Conservation (phyloP, 53 echinoderm and acorn worm species). For the Luidia sarsii region DNA sequence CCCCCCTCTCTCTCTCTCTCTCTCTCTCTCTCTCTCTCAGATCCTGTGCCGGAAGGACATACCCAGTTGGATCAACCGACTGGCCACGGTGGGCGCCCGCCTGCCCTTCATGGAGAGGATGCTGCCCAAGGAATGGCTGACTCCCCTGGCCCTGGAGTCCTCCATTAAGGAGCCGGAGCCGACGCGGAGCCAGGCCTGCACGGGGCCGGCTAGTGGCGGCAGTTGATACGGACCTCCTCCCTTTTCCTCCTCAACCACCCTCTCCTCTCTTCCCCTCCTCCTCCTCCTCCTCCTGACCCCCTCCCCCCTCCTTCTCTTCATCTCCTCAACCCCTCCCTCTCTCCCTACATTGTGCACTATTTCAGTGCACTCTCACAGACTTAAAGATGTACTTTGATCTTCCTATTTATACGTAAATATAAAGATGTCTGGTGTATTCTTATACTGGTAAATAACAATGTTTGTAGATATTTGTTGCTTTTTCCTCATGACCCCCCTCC, state of each 20-base stretch:
- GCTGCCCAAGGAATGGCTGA: slow-evolving; percentile 97
- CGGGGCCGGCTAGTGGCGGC: slow-evolving; percentile 6
- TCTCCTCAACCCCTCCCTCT: no score
- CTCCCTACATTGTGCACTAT: no score
- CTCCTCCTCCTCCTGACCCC: no score
- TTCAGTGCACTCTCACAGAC: no score
- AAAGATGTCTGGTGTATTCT: no score
- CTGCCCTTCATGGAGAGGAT: slow-evolving; percentile 95
- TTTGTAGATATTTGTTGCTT: no score
- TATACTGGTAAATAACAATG: no score
- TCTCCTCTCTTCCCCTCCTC: no score
- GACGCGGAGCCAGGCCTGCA: slow-evolving; percentile 8
- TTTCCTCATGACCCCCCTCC: no score
- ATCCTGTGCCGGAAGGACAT: slow-evolving; percentile 93
- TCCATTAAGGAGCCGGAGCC: slow-evolving; percentile 64
- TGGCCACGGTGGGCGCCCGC: slow-evolving; percentile 90
- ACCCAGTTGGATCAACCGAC: slow-evolving; percentile 94
- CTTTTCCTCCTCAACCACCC: neutral
- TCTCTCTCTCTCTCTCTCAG: no score
- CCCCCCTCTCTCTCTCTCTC: no score
- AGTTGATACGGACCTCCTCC: slow-evolving; percentile 35
- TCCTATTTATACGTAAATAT: slow-evolving; percentile 36
- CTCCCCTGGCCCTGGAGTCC: slow-evolving; percentile 86
- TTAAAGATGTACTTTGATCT: slow-evolving; percentile 28
- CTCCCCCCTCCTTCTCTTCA: no score